phyloP scores from a whole-genome alignment of 2,888 invertebrate genomes.

The Ophraella communa region DNA sequence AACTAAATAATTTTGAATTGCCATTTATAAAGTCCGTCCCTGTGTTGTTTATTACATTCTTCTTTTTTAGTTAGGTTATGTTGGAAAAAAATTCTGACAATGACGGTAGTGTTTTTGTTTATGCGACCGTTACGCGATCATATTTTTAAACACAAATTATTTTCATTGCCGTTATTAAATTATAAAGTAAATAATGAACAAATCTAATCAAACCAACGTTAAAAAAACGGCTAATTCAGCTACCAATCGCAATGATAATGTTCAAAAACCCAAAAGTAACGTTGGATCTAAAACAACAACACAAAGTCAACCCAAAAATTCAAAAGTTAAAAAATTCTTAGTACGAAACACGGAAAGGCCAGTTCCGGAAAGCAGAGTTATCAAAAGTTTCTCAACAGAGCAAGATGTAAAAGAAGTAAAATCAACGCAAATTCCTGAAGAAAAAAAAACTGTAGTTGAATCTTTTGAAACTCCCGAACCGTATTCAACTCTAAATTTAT shows the following conservation, averaged over 20 bases:
- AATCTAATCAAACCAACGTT: background rate
- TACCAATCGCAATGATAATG: background rate
- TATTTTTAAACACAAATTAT: background rate
- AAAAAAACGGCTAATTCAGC: background rate
- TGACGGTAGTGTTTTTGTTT: background rate
- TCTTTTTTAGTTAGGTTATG: too few species aligned
- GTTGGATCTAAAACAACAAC: background rate
- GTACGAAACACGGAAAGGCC: slow-evolving; percentile 41
- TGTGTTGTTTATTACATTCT: background rate
- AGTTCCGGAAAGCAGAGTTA: slow-evolving; percentile 35
- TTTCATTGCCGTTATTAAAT: background rate
- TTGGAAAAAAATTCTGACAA: too few species aligned
- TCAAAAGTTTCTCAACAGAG: background rate
- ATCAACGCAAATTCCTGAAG: slow-evolving; percentile 4
- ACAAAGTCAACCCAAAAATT: background rate
- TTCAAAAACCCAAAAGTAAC: background rate
- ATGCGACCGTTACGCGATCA: background rate
- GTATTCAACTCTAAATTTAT: slow-evolving; percentile 42
- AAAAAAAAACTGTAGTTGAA: slow-evolving; percentile 2
- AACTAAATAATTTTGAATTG: too few species aligned
- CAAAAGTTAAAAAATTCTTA: slow-evolving; percentile 32
- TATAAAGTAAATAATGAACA: slow-evolving; percentile 1
- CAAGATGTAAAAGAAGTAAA: background rate
- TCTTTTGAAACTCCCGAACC: slow-evolving; percentile 42
- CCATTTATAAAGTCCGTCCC: background rate